These are phyloP conservation scores for Heterotilapia buettikoferi DNA, from an alignment of 2,113 vertebrate genomes.

Conservation along the genomic window DNA sequence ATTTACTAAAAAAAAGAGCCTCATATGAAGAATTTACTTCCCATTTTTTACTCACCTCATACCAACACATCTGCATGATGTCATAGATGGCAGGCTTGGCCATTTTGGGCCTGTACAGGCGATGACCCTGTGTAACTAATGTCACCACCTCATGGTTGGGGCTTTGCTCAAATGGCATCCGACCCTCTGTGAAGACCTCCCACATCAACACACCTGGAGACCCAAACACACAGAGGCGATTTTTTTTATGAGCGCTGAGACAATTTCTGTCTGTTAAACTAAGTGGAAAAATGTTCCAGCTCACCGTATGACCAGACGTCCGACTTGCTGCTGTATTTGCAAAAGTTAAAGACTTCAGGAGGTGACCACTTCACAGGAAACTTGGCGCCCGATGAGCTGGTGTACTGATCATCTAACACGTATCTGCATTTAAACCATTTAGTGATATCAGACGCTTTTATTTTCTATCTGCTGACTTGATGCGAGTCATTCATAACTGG, in stretches of 20 bases:
- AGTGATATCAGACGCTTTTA: background rate
- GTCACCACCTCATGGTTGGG: slow-evolving; percentile 89
- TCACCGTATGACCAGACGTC: slow-evolving; percentile 93
- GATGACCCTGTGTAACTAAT: slow-evolving; percentile 84
- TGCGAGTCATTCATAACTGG: background rate
- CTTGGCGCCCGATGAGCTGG: slow-evolving; percentile 86
- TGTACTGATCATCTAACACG: slow-evolving; percentile 92
- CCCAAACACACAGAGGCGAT: background rate
- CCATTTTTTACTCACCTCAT: slow-evolving; percentile 73
- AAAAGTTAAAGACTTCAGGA: slow-evolving; percentile 91
- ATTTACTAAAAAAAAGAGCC: background rate
- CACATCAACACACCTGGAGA: slow-evolving; percentile 89
- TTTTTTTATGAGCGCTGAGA: background rate
- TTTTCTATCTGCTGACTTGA: background rate
- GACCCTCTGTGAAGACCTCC: slow-evolving; percentile 91
- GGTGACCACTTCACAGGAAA: slow-evolving; percentile 98
- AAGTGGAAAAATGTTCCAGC: background rate
- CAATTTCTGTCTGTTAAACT: background rate
- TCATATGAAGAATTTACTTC: background rate
- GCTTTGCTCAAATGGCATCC: slow-evolving; percentile 87
- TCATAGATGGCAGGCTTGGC: slow-evolving; percentile 78
- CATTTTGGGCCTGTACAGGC: slow-evolving; percentile 83
- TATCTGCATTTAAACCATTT: slow-evolving; percentile 68
- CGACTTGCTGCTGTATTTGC: slow-evolving; percentile 93
- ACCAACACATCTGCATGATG: slow-evolving; percentile 88